These are phyloP conservation scores for Lithophane semibrunnea DNA, from an alignment of 2,888 invertebrate genomes.

Conservation along the genomic window DNA sequence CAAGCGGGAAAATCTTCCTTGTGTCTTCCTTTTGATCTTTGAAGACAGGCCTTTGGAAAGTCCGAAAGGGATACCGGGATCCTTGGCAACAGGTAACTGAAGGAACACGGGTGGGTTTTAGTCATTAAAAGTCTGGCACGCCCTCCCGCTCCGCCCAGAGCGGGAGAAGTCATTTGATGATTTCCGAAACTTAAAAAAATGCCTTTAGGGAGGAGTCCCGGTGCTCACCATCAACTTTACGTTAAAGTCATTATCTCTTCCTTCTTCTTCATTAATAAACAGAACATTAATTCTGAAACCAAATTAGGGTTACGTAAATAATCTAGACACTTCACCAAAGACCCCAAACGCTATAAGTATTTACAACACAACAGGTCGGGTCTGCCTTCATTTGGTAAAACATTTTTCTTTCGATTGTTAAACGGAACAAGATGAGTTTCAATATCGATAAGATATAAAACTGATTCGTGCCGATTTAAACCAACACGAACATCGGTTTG, in stretches of 20 bases:
- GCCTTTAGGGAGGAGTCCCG: not conserved
- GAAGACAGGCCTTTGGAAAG: too few species aligned
- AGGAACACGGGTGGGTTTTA: too few species aligned
- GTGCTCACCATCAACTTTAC: not conserved
- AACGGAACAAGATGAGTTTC: constrained; percentile 51
- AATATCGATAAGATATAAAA: constrained; percentile 51
- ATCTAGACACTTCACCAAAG: not conserved
- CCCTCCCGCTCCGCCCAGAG: too few species aligned
- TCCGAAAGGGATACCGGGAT: too few species aligned
- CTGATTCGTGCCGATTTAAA: constrained; percentile 44
- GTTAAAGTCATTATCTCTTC: not conserved
- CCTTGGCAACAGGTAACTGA: too few species aligned
- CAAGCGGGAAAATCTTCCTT: not conserved
- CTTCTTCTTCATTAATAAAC: too few species aligned
- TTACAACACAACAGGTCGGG: constrained; percentile 27
- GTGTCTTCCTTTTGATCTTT: not conserved
- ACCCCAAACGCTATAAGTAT: not conserved
- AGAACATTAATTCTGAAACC: not conserved
- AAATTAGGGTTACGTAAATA: not conserved
- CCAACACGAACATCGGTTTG: constrained; percentile 40
- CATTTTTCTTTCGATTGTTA: constrained; percentile 53
- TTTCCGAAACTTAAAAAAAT: too few species aligned
- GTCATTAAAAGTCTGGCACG: too few species aligned
- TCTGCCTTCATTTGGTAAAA: constrained; percentile 38
- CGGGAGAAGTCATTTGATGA: too few species aligned